Conservation (phyloP, 1,140 invertebrate genomes). For the Laupala kohalensis region DNA sequence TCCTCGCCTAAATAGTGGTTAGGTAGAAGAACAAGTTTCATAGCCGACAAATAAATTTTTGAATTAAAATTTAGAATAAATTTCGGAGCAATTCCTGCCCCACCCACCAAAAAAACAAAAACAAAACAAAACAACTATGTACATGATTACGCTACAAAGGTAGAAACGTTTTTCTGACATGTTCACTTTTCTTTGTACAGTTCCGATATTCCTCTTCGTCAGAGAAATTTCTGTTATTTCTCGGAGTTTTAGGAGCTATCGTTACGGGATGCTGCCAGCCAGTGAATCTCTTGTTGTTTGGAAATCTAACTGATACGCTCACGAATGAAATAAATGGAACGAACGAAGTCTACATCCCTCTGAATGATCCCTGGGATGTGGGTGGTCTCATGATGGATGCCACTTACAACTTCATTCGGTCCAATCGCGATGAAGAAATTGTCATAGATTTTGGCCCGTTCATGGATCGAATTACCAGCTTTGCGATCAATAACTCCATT, state of each 20-base stretch:
- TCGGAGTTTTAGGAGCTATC: constrained; percentile 41
- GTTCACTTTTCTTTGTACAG: constrained; percentile 27
- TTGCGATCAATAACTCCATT: constrained; percentile 20
- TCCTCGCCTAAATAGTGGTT: too few relatives aligned
- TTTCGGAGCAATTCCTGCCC: too few relatives aligned
- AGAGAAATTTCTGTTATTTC: constrained; percentile 41
- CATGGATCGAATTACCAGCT: constrained; percentile 8
- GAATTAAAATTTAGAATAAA: too few relatives aligned
- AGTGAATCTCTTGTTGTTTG: constrained; percentile 51
- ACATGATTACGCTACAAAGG: too few relatives aligned
- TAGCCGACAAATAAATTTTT: too few relatives aligned
- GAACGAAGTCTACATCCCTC: not conserved
- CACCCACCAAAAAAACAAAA: too few relatives aligned
- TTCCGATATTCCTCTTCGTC: constrained; percentile 39
- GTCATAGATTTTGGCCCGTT: constrained; percentile 3
- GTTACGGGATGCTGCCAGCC: constrained; percentile 48
- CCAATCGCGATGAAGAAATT: not conserved
- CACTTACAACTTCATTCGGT: not conserved
- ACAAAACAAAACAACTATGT: too few relatives aligned
- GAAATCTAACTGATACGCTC: constrained; percentile 34
- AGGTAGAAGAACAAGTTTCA: too few relatives aligned
- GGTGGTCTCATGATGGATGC: not conserved
- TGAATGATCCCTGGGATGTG: not conserved
- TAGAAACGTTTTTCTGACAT: not conserved
- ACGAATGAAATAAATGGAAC: too few relatives aligned